Base-by-base conservation (phyloP, 1,140 invertebrate species). In the Brachionus rotundiformis region DNA sequence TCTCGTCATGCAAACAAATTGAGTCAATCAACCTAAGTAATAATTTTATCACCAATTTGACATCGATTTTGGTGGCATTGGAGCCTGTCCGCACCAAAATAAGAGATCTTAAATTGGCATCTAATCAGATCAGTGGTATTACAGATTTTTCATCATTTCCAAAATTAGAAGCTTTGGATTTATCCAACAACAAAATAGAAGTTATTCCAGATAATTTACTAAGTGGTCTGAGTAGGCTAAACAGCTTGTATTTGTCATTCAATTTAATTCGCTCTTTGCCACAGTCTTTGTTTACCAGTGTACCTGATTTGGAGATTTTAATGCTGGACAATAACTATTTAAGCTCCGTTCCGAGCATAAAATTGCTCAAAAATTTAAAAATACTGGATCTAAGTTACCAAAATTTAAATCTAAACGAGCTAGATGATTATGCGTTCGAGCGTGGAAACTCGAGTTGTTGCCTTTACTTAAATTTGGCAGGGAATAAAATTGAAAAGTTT, bases 381-480 rank as follows among this genome's bases (percentile, higher is more conserved):
- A 29, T 79, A 8, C 41, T 79, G 4, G 76, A 79, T 29, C 6
- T 79, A 13, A 59, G 31, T 10, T 59, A 79, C 19, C 76, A 79
- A 41, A 79, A 79, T 63, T 27, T 44, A 7, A 39, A 79, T 27
- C 59, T 79, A 41, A 59, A 31, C 1, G 47, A 19, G 44, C 7
- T 79, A n/a, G n/a, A 1, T 4, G 33, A 79, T 16, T 79, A 19
- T 41, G 33, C 25, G 25, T 79, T 79, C 27, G 47, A 59, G 8
- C 44, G 76, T 49, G n/a, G 0, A 25, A 59, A 54, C 10, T 11
- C 47, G 2, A 29, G n/a, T 25, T 39, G 29, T 25, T 59, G 44
- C 5, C 33, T 79, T 8, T 59, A 59, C 16, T 27, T 79, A 10
- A 79, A 59, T 79, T 59, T 79, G 47, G 76, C 33, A 27, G 11